phyloP scores from a whole-genome alignment of 2,888 invertebrate species.

The Cosmopolites sordidus region DNA sequence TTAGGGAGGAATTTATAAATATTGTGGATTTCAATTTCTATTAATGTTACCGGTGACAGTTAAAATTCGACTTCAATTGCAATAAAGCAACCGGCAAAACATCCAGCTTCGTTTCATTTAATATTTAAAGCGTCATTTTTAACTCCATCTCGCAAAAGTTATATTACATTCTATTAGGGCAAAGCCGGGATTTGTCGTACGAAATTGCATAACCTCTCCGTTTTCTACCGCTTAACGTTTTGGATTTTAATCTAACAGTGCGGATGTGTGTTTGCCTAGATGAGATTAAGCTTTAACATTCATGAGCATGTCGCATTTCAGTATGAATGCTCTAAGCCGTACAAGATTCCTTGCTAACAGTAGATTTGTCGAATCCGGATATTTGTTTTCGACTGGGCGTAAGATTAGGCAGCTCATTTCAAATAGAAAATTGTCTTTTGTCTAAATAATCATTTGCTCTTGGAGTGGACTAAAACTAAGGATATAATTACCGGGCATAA shows the following conservation, averaged over 20 bases:
- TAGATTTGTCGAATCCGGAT: not conserved
- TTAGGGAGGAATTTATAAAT: too few relatives aligned
- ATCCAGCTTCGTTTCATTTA: not conserved
- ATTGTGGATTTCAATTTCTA: too few relatives aligned
- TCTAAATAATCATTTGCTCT: too few relatives aligned
- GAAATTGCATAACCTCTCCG: not conserved
- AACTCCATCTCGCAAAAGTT: not conserved
- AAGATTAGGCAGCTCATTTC: not conserved
- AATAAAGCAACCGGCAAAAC: too few relatives aligned
- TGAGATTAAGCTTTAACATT: constrained; percentile 6
- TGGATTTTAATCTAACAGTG: constrained; percentile 1
- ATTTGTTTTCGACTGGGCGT: not conserved
- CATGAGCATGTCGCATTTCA: constrained; percentile 2
- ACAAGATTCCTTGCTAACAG: not conserved
- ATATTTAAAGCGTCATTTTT: not conserved
- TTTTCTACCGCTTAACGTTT: not conserved
- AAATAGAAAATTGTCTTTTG: too few relatives aligned
- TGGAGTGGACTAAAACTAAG: too few relatives aligned
- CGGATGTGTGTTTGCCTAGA: constrained; percentile 4
- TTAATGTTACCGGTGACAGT: too few relatives aligned
- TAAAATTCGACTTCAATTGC: too few relatives aligned
- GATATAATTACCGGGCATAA: too few relatives aligned
- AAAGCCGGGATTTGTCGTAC: not conserved
- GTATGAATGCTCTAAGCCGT: not conserved
- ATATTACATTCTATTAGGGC: not conserved